A percentile compares a stretch with the other conserved stretches of the same genome.
phyloP scores from a whole-genome alignment of 64 coral and sea anemone genomes.

The Stylophora pistillata region DNA sequence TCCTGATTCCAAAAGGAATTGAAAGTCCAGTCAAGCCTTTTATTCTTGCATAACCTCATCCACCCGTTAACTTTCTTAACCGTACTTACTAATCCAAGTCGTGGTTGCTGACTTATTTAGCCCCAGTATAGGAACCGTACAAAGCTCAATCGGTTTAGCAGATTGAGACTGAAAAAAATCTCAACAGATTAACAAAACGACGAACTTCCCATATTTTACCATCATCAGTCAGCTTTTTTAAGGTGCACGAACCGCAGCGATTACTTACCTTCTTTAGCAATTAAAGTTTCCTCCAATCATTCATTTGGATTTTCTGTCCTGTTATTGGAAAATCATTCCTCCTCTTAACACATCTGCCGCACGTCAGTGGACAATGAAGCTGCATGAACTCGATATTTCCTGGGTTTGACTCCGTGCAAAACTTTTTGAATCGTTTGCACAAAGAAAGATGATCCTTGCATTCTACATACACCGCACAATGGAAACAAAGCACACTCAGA shows the following conservation, averaged over 20 bases:
- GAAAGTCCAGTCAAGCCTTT: no score
- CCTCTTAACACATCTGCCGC: background rate
- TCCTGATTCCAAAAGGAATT: no score
- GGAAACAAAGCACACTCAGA: background rate
- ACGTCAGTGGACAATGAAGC: slow-evolving; percentile 19
- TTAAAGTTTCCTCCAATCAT: background rate
- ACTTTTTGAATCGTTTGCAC: slow-evolving; percentile 19
- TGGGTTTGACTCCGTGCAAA: background rate
- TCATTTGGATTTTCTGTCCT: background rate
- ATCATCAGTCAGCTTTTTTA: no score
- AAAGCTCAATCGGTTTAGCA: background rate
- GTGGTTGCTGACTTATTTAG: no score
- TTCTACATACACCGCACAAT: background rate
- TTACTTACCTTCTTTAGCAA: background rate
- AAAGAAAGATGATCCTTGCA: slow-evolving; percentile 25
- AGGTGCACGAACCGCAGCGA: no score
- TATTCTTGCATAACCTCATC: no score
- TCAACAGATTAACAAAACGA: no score
- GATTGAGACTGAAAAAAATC: no score
- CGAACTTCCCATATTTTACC: no score
- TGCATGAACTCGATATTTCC: slow-evolving; percentile 12
- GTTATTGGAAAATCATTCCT: background rate
- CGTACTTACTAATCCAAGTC: no score
- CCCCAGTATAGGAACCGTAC: no score
- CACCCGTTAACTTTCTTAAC: no score